Percentiles rank a stretch among this genome's conserved stretches.
phyloP scores from a whole-genome alignment of 2,888 invertebrate species.

The Plagodis pulveraria region DNA sequence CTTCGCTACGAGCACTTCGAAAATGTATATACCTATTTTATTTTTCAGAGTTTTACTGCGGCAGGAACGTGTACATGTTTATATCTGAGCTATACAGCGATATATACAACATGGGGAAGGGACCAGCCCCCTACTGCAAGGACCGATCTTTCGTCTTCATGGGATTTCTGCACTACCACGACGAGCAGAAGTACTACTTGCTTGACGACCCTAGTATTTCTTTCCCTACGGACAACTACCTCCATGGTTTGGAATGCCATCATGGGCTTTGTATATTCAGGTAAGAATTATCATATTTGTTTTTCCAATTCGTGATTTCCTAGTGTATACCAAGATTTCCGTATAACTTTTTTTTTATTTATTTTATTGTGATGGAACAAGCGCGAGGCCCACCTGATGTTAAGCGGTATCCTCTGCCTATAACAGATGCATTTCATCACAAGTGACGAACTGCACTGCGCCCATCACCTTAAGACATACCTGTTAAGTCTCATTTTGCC shows the following conservation, averaged over 20 bases:
- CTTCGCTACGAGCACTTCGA: no score
- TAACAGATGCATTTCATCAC: no score
- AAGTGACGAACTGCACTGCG: no score
- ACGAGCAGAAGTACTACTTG: slow-evolving; percentile 72
- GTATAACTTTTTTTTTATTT: no score
- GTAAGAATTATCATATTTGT: slow-evolving; percentile 42
- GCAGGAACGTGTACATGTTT: slow-evolving; percentile 77
- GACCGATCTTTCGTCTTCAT: slow-evolving; percentile 74
- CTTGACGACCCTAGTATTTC: slow-evolving; percentile 73
- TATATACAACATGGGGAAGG: slow-evolving; percentile 73
- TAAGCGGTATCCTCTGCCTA: no score
- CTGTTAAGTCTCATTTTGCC: no score
- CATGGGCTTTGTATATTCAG: slow-evolving; percentile 72
- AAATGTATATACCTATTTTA: no score
- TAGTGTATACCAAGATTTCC: no score
- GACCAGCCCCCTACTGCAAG: slow-evolving; percentile 71
- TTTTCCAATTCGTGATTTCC: no score
- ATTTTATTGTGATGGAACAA: no score
- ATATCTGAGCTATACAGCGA: slow-evolving; percentile 75
- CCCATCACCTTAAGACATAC: no score
- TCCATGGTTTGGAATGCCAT: slow-evolving; percentile 77
- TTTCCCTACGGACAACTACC: slow-evolving; percentile 74
- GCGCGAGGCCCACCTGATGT: no score
- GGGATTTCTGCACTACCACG: slow-evolving; percentile 74
- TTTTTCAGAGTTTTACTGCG: slow-evolving; percentile 73